Conservation (phyloP, 2,888 invertebrate species). For the Drosophila prostipennis region DNA sequence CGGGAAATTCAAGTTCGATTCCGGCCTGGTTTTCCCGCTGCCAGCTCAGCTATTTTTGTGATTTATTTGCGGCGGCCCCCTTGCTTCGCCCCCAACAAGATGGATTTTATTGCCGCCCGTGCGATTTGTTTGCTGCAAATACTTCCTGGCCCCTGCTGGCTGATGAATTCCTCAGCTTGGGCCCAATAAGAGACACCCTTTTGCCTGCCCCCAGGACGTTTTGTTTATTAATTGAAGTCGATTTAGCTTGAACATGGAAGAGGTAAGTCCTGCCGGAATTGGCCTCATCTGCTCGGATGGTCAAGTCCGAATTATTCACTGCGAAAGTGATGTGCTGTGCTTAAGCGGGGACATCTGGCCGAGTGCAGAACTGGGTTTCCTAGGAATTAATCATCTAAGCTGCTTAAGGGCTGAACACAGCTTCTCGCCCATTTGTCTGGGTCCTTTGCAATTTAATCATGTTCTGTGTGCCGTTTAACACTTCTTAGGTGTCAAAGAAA, state of each 20-base stretch:
- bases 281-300: constrained; percentile 16
- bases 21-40: constrained; percentile 6
- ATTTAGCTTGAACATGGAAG: not conserved
- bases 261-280: not conserved
- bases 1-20: not conserved
- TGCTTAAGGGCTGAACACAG: constrained; percentile 1
- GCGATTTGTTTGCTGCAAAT: constrained; percentile 18
- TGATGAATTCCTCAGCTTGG: constrained; percentile 43
- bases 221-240: constrained; percentile 43
- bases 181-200: constrained; percentile 10
- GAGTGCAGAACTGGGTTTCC: constrained; percentile 2
- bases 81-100: constrained; percentile 25
- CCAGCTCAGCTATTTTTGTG: constrained; percentile 45
- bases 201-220: constrained; percentile 4
- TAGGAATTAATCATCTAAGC: constrained; percentile 26
- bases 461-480: constrained; percentile 6
- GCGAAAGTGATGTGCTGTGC: not conserved
- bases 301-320: constrained; percentile 18
- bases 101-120: constrained; percentile 32
- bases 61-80: constrained; percentile 51
- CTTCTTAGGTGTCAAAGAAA: constrained; percentile 32
- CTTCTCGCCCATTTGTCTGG: not conserved
- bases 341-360: constrained; percentile 9
- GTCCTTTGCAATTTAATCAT: constrained; percentile 16
- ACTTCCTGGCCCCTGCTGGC: constrained; percentile 11